Percentiles rank a stretch among this genome's conserved stretches.
Evolutionary conservation across 2,797 vertebrate species (phyloP).

Genomic region (Helicolenus hilgendorfi): DNA sequence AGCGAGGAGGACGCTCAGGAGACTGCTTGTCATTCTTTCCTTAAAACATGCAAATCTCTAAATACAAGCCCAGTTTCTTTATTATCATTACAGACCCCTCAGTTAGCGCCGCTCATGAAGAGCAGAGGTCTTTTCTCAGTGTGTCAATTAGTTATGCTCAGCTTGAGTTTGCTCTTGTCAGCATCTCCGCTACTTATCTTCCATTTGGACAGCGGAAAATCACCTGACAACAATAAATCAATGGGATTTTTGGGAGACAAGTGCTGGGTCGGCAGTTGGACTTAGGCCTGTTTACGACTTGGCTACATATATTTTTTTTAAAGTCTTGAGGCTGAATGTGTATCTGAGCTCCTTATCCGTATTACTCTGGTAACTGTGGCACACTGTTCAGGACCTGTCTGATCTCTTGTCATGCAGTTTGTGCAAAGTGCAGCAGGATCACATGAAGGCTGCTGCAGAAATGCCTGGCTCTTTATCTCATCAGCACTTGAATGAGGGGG

Average conservation of each 20-base stretch:
- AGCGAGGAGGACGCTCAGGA: constrained; percentile 23
- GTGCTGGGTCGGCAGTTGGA: constrained; percentile 40
- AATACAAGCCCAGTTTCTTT: constrained; percentile 23
- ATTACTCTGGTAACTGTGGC: constrained; percentile 26
- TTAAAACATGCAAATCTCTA: constrained; percentile 80
- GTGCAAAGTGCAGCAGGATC: constrained; percentile 68
- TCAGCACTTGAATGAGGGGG: constrained; percentile 48
- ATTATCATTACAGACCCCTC: not conserved
- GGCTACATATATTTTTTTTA: not conserved
- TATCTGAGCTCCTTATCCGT: constrained; percentile 33
- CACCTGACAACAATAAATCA: constrained; percentile 67
- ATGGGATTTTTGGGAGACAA: constrained; percentile 26
- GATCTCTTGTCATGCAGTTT: constrained; percentile 54
- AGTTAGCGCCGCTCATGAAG: not conserved
- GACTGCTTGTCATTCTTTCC: constrained; percentile 41
- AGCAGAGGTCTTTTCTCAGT: constrained; percentile 37
- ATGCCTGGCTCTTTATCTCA: constrained; percentile 75
- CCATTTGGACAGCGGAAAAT: constrained; percentile 50
- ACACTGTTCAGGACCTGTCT: constrained; percentile 36
- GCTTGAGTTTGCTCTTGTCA: constrained; percentile 53
- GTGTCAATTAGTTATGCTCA: constrained; percentile 49
- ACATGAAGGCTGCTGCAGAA: constrained; percentile 66
- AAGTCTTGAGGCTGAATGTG: not conserved
- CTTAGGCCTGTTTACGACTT: constrained; percentile 35
- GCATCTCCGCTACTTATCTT: constrained; percentile 52